Base-by-base conservation (phyloP, 1,140 invertebrate genomes). In the Ectropis grisescens region DNA sequence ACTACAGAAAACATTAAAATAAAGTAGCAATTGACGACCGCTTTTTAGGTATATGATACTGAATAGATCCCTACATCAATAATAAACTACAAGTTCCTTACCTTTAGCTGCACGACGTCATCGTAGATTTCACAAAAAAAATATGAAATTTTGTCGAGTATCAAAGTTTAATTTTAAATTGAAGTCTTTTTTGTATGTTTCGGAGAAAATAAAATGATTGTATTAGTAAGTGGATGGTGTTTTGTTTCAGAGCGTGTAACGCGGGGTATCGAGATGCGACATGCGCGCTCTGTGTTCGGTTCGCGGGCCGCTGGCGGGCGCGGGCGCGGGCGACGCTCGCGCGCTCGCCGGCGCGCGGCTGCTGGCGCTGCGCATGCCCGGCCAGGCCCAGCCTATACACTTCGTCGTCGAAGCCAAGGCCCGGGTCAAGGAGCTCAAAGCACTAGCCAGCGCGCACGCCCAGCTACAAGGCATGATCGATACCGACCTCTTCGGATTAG, bases 401-500 rank as follows among this genome's bases (percentile, higher is more conserved):
- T 79, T 82, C 44, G 80, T 82, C 33, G 87, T 87, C 34, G 84
- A 90, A 86, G 84, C 86, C 48, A 91, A 91, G 81, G 83, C 86
- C 14, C 85, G 85, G 67, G 88, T 89, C 36, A 86, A 86, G 44
- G 88, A 91, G 56, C 78, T 91, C 9, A 88, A 88, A 51, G 71
- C 84, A 29, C 84, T 89, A 57, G 85, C 88, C 46, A 84, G 83
- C 41, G 69, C 82, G 13, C 86, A 90, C 57, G 79, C 89, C 25
- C 74, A 78, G 30, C 65, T 82, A 40, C 76, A 81, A 68, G 87
- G 85, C 66, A 85, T 90, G 71, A 81, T 82, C 53, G 88, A 90
- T 64, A 83, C 84, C 13, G 86, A 90, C 43, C 84, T 91, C 35
- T 91, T 91, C 81, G 89, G 89, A 48, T 76, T 91, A 48, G 87